phyloP scores from a whole-genome alignment of 2,888 invertebrate species.

The Lypha dubia region DNA sequence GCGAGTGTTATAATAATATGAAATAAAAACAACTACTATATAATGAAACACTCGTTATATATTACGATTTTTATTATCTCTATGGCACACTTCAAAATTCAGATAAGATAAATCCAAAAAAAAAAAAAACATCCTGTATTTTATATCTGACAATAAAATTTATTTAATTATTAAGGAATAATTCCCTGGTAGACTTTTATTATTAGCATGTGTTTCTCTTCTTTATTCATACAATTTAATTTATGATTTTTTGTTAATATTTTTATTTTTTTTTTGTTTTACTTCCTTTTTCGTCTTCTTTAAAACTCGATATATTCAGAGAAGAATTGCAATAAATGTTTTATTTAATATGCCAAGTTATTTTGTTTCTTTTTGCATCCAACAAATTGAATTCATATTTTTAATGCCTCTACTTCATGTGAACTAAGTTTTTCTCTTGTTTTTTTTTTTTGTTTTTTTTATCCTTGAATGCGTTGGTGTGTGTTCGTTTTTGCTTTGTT shows the following conservation, averaged over 20 bases:
- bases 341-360: constrained; percentile 58
- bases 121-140: background rate
- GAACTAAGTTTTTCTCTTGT: constrained; percentile 13
- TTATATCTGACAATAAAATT: background rate
- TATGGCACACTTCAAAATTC: background rate
- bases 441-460: constrained; percentile 6
- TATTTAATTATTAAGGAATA: constrained; percentile 46
- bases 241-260: background rate
- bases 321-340: constrained; percentile 52
- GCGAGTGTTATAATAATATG: background rate
- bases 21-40: too few relatives aligned
- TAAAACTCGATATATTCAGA: too few relatives aligned
- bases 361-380: constrained; percentile 48
- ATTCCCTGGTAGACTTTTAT: constrained; percentile 24
- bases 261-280: background rate
- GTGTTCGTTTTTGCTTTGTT: background rate
- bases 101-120: too few relatives aligned
- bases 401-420: constrained; percentile 37
- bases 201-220: constrained; percentile 2
- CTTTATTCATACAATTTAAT: background rate
- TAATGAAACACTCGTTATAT: too few relatives aligned
- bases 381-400: constrained; percentile 67
- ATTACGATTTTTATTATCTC: background rate
- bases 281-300: constrained; percentile 11
- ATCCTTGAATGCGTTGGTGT: background rate